Percentiles rank a stretch among this genome's conserved stretches.
Evolutionary conservation across 2,797 vertebrate species (phyloP).

Genomic region (Fratercula arctica): DNA sequence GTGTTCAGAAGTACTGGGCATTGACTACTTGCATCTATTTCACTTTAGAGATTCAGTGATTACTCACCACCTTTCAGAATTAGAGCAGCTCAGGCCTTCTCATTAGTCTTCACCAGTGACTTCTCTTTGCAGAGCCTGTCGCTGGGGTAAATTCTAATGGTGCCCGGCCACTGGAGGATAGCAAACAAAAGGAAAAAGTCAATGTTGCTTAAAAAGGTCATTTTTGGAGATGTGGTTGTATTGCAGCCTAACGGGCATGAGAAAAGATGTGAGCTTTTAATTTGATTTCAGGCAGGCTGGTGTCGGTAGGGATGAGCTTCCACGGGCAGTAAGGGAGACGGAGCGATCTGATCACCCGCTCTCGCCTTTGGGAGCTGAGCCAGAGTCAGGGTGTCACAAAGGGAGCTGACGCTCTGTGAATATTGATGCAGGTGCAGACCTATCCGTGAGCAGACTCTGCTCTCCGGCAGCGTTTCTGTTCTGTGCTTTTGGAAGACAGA

Average conservation of each 20-base stretch:
- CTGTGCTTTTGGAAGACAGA: not conserved
- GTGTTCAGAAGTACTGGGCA: not conserved
- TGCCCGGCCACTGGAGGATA: not conserved
- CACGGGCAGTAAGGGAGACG: accelerated
- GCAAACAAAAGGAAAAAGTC: not conserved
- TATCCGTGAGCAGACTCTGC: not conserved
- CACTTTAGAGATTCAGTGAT: not conserved
- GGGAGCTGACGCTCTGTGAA: not conserved
- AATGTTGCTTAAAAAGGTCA: not conserved
- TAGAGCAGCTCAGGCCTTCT: not conserved
- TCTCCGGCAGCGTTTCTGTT: not conserved
- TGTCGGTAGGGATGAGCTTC: not conserved
- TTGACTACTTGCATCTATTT: not conserved
- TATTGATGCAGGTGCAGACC: not conserved
- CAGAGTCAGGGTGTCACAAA: accelerated
- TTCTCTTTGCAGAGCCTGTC: not conserved
- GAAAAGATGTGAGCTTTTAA: not conserved
- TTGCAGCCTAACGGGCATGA: not conserved
- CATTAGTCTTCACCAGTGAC: accelerated
- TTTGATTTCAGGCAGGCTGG: not conserved
- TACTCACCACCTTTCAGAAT: not conserved
- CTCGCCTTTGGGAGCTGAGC: accelerated
- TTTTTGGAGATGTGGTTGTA: not conserved
- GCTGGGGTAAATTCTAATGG: not conserved
- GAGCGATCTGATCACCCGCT: accelerated